Evolutionary conservation across 64 coral and sea anemone species (phyloP).

Genomic region (Dendronephthya gigantea): DNA sequence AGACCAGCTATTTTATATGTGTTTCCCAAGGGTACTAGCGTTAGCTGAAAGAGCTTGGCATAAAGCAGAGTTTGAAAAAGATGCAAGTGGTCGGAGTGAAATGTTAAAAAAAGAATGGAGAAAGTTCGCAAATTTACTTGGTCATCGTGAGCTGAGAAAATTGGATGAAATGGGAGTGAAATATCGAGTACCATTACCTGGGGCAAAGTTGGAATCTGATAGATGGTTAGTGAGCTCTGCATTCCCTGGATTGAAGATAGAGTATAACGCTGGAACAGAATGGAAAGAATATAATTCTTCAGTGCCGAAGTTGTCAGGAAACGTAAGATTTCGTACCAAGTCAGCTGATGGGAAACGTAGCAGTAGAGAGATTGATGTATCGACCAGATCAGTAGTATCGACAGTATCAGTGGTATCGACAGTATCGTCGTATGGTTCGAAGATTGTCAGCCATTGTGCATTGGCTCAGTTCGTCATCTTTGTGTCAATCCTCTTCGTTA

Average conservation of each 20-base stretch:
- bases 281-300: neutral
- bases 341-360: neutral
- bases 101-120: neutral
- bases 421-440: too few species aligned
- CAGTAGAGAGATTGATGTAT: neutral
- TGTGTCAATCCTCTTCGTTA: too few species aligned
- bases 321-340: neutral
- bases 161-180: neutral
- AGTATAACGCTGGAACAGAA: neutral
- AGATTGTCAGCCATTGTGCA: too few species aligned
- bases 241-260: slow-evolving; percentile 21
- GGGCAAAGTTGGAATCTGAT: neutral
- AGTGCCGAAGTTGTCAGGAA: neutral
- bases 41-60: neutral
- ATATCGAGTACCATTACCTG: neutral
- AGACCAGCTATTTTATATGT: neutral
- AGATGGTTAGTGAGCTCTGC: slow-evolving; percentile 21
- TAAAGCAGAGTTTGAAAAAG: neutral
- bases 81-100: neutral
- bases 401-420: too few species aligned
- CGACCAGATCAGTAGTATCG: neutral
- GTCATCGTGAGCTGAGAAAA: neutral
- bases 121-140: slow-evolving; percentile 2
- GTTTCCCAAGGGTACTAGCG: neutral
- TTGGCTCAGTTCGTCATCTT: too few species aligned